These are phyloP conservation scores for Acridotheres tristis DNA, from an alignment of 2,797 vertebrate species.

Conservation along the genomic window DNA sequence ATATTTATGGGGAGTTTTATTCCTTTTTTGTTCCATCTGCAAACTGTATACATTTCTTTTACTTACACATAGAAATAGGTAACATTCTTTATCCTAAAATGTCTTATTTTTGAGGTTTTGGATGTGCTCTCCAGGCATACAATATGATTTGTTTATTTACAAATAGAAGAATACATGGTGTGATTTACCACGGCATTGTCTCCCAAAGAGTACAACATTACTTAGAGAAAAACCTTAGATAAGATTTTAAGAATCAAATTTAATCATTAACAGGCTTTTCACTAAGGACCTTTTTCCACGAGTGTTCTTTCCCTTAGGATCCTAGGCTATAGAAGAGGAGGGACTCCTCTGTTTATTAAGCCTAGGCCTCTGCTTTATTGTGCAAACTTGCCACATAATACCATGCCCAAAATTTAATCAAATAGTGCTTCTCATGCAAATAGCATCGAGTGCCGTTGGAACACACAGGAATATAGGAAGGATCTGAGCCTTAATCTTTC, in stretches of 20 bases:
- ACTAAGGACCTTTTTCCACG: neutral
- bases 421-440: constrained; percentile 2
- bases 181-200: neutral
- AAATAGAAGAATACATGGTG: neutral
- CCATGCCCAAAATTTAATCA: neutral
- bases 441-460: neutral
- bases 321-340: neutral
- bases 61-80: neutral
- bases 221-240: neutral
- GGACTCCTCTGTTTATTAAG: neutral
- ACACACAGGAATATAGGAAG: neutral
- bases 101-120: neutral
- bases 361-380: neutral
- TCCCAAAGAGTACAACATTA: neutral
- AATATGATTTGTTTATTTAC: neutral
- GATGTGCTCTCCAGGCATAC: neutral
- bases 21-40: neutral
- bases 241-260: neutral
- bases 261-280: neutral
- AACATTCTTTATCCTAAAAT: neutral
- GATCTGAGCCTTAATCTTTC: neutral
- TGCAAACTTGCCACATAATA: neutral
- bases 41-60: neutral
- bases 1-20: neutral
- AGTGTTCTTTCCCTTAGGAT: neutral